Conservation (phyloP, 2,888 invertebrate genomes). For the Stramonita haemastoma region DNA sequence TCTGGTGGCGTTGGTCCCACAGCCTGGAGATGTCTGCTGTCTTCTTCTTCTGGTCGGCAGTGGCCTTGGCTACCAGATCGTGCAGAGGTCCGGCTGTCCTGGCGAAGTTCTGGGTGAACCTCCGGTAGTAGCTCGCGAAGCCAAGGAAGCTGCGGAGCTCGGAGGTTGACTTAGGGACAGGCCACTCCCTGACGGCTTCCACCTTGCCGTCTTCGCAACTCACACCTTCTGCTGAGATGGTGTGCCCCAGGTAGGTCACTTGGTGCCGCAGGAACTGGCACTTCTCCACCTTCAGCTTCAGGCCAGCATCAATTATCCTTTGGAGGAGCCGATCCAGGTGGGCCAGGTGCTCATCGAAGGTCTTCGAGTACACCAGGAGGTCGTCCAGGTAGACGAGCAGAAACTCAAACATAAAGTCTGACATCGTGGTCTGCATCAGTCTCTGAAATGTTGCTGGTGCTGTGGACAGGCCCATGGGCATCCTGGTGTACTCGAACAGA, state of each 20-base stretch:
- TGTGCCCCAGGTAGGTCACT: slow-evolving; percentile 48
- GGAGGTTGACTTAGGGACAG: slow-evolving; percentile 23
- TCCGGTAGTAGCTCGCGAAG: slow-evolving; percentile 49
- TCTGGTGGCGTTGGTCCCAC: neutral
- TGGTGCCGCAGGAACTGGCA: slow-evolving; percentile 44
- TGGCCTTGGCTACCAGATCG: slow-evolving; percentile 44
- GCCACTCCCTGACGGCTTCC: slow-evolving; percentile 37
- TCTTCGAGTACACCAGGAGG: slow-evolving; percentile 43
- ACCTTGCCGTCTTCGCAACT: slow-evolving; percentile 41
- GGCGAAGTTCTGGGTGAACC: slow-evolving; percentile 49
- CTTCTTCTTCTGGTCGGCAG: slow-evolving; percentile 41
- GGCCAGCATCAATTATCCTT: slow-evolving; percentile 42
- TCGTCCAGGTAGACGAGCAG: slow-evolving; percentile 46
- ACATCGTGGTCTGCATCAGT: slow-evolving; percentile 48
- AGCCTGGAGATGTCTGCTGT: neutral
- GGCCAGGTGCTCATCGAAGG: slow-evolving; percentile 52
- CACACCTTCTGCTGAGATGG: slow-evolving; percentile 41
- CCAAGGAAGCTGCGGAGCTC: slow-evolving; percentile 46
- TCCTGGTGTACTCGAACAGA: slow-evolving; percentile 45
- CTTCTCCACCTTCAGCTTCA: slow-evolving; percentile 53
- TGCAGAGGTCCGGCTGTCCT: slow-evolving; percentile 48
- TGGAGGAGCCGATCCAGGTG: slow-evolving; percentile 52
- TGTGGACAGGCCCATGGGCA: slow-evolving; percentile 42
- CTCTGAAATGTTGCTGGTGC: slow-evolving; percentile 43
- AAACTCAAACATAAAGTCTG: slow-evolving; percentile 35